These are phyloP conservation scores for Idaea straminata DNA, from an alignment of 2,888 invertebrate species.

Conservation along the genomic window DNA sequence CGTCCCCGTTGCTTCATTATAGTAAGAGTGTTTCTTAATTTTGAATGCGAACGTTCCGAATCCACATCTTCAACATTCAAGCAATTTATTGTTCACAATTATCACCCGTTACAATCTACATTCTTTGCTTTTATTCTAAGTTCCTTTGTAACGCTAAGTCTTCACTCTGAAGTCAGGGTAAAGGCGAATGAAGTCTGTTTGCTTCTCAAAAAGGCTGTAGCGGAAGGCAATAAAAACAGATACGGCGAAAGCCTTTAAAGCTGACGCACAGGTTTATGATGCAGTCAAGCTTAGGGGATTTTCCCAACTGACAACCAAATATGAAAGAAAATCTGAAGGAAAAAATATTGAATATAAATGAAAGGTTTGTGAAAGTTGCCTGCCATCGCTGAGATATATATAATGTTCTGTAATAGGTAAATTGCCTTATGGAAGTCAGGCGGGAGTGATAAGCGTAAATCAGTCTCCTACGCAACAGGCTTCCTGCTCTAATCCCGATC, in stretches of 20 bases:
- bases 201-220: conserved; percentile 24
- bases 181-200: conserved; percentile 19
- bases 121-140: conserved; percentile 10
- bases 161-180: conserved; percentile 10
- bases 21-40: conserved; percentile 72
- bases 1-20: conserved; percentile 71
- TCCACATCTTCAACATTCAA: conserved; percentile 42
- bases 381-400: background rate
- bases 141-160: conserved; percentile 6
- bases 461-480: conserved; percentile 62
- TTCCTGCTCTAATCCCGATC: conserved; percentile 31
- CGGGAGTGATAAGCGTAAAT: conserved; percentile 47
- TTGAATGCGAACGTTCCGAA: conserved; percentile 57
- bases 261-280: conserved; percentile 40
- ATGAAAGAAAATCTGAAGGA: conserved; percentile 25
- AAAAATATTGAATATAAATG: conserved; percentile 14
- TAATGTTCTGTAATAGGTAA: conserved; percentile 16
- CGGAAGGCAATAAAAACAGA: conserved; percentile 31
- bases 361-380: conserved; percentile 7
- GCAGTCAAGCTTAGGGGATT: conserved; percentile 40
- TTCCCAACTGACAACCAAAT: conserved; percentile 36
- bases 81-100: conserved; percentile 17
- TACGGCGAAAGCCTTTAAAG: conserved; percentile 36
- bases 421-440: conserved; percentile 36
- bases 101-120: conserved; percentile 6